Evolutionary conservation across 2,888 invertebrate genomes (phyloP).

Genomic region (Agonopterix subpropinquella): DNA sequence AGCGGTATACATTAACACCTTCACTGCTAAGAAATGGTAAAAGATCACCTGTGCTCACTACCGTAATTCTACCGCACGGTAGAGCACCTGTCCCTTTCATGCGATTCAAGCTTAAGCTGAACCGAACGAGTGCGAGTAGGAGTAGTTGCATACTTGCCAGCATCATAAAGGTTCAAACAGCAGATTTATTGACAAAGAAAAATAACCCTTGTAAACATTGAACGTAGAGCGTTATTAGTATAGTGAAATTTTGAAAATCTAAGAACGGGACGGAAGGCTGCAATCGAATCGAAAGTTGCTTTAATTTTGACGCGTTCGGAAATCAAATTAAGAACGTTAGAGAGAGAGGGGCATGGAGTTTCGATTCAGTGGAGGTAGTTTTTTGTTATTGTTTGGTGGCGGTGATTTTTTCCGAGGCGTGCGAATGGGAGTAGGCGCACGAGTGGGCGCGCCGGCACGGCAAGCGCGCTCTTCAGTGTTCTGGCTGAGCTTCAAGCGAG

Average conservation of each 20-base stretch:
- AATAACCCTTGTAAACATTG: constrained; percentile 18
- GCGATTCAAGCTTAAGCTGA: constrained; percentile 69
- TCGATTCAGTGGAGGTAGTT: constrained; percentile 59
- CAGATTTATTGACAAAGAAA: constrained; percentile 12
- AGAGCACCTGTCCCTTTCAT: constrained; percentile 75
- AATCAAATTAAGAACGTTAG: constrained; percentile 74
- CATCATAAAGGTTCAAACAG: constrained; percentile 31
- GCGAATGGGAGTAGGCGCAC: constrained; percentile 74
- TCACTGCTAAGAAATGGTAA: constrained; percentile 57
- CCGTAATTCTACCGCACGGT: constrained; percentile 69
- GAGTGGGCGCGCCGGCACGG: constrained; percentile 69
- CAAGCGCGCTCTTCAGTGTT: constrained; percentile 76
- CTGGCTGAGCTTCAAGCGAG: constrained; percentile 73
- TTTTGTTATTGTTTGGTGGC: constrained; percentile 67
- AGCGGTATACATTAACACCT: constrained; percentile 59
- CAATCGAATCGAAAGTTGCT: constrained; percentile 61
- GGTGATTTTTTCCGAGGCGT: constrained; percentile 73
- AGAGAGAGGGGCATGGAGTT: constrained; percentile 66
- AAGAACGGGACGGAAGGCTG: constrained; percentile 66
- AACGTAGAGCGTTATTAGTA: constrained; percentile 11
- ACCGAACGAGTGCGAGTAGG: constrained; percentile 73
- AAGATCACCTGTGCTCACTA: constrained; percentile 77
- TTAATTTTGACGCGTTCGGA: constrained; percentile 73
- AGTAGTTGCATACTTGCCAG: constrained; percentile 50
- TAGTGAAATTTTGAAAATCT: constrained; percentile 27